Evolutionary conservation across 2,888 invertebrate genomes (phyloP), one percentile per base, ranked within the genome.

Genomic region (Lobophora halterata): DNA sequence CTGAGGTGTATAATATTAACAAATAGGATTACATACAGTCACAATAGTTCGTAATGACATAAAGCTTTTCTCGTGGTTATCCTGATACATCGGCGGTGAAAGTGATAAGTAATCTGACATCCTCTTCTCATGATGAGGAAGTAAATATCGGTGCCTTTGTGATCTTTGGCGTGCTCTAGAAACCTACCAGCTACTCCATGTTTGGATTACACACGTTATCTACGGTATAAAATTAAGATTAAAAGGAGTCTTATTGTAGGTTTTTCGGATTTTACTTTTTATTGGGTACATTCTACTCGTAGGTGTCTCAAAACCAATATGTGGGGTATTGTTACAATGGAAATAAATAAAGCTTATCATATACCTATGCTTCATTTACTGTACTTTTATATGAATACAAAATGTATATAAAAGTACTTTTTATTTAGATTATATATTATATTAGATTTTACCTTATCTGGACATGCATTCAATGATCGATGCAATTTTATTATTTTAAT

Each of bases 21-120:
- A 8, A 7, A 23, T 23, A n/a, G 11, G 11, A 11, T 23, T 3
- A 9, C 9, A n/a, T 5, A 55, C 48, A 49, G 41, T 46, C 24
- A 39, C 47, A 48, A 65, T 58, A 62, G 58, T 65, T 72, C 62
- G 64, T 67, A 69, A 63, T 44, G 26, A 18, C 54, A 68, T 63
- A 17, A 71, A 60, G 48, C 60, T 63, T 67, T 64, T 73, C 71
- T 78, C 47, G 57, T 17, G 58, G 61, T n/a, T 68, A 74, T 80
- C 76, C 74, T 74, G 70, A 55, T 65, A 64, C 67, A 74, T 66
- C 60, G 54, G 54, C 49, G 56, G 82, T 75, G 82, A 85, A 83
- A 83, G 83, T 68, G 61, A 60, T 58, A n/a, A n/a, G n/a, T n/a
- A 64, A 69, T 75, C 70, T 71, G 71, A 74, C 76, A 74, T 71